These are phyloP conservation scores for Styela clava DNA, from an alignment of 23 tunicate genomes.

Conservation along the genomic window DNA sequence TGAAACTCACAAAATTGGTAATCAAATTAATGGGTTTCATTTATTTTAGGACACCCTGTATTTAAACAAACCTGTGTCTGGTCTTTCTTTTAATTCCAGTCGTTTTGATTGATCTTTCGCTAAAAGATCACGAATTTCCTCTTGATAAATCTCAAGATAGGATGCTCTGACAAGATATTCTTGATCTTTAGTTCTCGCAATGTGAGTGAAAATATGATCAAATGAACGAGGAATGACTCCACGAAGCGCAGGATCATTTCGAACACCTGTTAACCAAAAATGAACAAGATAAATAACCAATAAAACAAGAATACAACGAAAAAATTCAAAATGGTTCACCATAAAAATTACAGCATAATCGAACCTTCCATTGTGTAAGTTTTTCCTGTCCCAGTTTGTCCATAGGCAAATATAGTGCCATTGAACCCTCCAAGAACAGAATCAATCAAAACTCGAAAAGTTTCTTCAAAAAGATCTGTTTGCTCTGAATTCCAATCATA, in stretches of 20 bases:
- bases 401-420: conserved; percentile 98
- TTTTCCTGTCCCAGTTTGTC: conserved; percentile 98
- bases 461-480: conserved; percentile 95
- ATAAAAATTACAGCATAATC: too few relatives aligned
- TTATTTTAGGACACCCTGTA: too few relatives aligned
- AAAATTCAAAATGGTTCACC: too few relatives aligned
- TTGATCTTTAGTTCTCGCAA: conserved; percentile 92
- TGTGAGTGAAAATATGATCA: conserved; percentile 95
- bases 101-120: conserved; percentile 92
- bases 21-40: too few relatives aligned
- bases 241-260: conserved; percentile 61
- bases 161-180: conserved; percentile 91
- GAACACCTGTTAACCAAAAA: conserved; percentile 81
- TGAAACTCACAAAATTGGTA: too few relatives aligned
- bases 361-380: conserved; percentile 98
- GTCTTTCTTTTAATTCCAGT: conserved; percentile 85
- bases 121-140: conserved; percentile 82
- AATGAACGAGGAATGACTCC: conserved; percentile 98
- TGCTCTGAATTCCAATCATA: conserved; percentile 95
- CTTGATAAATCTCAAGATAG: conserved; percentile 94
- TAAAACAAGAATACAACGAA: not conserved
- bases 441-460: conserved; percentile 69
- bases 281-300: too few relatives aligned
- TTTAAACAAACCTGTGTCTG: conserved; percentile 77
- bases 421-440: conserved; percentile 89